Evolutionary conservation across 2,797 vertebrate species (phyloP).

Genomic region (Cercopithecus neglectus): DNA sequence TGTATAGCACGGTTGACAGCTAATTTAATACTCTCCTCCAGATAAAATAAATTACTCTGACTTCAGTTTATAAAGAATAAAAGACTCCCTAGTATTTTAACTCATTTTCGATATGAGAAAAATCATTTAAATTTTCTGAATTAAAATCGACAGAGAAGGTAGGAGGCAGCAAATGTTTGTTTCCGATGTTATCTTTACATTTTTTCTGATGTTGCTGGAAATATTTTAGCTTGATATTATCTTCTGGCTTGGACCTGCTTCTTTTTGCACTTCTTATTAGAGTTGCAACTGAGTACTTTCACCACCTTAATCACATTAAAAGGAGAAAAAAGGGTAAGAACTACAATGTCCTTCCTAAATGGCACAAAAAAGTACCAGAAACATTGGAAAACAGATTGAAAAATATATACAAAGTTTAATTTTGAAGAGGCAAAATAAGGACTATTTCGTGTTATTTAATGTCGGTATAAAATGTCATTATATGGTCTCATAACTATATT

Average conservation of each 20-base stretch:
- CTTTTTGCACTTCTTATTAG: neutral
- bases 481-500: neutral
- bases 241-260: constrained; percentile 30
- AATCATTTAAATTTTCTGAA: constrained; percentile 74
- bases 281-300: constrained; percentile 20
- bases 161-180: constrained; percentile 12
- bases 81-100: constrained; percentile 63
- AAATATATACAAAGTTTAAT: neutral
- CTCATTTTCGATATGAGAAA: constrained; percentile 65
- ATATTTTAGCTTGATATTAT: constrained; percentile 7
- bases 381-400: constrained; percentile 50
- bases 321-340: neutral
- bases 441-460: neutral
- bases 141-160: constrained; percentile 51
- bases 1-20: constrained; percentile 80
- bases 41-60: constrained; percentile 82
- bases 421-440: neutral
- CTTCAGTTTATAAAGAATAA: constrained; percentile 74
- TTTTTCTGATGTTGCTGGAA: constrained; percentile 29
- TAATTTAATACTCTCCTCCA: constrained; percentile 84
- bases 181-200: constrained; percentile 1
- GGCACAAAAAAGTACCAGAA: neutral
- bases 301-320: constrained; percentile 14
- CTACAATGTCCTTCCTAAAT: constrained; percentile 44
- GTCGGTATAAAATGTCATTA: neutral